A percentile compares a stretch with the other conserved stretches of the same genome.
These are phyloP conservation scores for Hirudinaria manillensis DNA, from an alignment of 2,888 invertebrate genomes.

Conservation along the genomic window DNA sequence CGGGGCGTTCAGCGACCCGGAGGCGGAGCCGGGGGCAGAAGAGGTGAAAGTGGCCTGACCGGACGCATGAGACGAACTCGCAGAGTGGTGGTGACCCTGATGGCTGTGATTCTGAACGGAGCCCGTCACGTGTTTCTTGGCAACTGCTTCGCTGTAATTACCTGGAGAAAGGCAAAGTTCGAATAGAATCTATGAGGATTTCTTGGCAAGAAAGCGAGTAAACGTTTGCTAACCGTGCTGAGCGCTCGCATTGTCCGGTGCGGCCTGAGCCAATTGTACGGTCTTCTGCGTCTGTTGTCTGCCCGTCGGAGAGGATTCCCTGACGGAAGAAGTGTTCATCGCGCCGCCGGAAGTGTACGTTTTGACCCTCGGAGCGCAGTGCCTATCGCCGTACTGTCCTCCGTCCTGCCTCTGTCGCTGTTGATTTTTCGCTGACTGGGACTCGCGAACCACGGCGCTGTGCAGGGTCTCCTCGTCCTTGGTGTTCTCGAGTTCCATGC, in stretches of 20 bases:
- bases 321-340: neutral
- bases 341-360: neutral
- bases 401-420: constrained; percentile 6
- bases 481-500: constrained; percentile 82
- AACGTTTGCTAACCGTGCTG: neutral
- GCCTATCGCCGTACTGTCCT: neutral
- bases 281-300: neutral
- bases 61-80: neutral
- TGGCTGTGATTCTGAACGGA: neutral
- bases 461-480: constrained; percentile 64
- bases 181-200: no score
- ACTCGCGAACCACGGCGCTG: constrained; percentile 63
- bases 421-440: neutral
- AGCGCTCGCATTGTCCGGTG: neutral
- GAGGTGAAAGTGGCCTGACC: neutral
- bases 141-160: constrained; percentile 10
- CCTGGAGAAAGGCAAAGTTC: neutral
- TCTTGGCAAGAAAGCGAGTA: neutral
- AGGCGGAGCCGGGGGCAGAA: neutral
- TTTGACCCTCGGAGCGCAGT: neutral
- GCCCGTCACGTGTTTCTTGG: neutral
- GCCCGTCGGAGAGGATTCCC: neutral
- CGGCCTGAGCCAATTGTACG: neutral
- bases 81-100: neutral
- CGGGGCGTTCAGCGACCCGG: neutral